Base-by-base conservation (phyloP, 2,113 vertebrate genomes). In the Furnarius figulus region DNA sequence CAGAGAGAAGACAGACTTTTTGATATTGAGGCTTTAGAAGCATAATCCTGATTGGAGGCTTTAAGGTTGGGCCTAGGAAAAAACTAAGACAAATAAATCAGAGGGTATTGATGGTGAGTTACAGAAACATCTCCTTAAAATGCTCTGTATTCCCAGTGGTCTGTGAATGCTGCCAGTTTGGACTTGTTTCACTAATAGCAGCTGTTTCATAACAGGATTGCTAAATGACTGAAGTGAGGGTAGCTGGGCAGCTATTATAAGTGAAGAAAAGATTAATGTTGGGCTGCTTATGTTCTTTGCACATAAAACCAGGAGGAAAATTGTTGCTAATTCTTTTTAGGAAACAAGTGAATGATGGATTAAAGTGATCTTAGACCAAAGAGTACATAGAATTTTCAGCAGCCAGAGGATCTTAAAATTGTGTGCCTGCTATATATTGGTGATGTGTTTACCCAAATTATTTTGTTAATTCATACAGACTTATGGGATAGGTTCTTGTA, bases 181-280 rank as follows among this genome's bases (percentile, higher is more conserved):
- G 70, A 85, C 21, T 50, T 76, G 33, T 75, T 77, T 86, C 68
- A 42, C 55, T 27, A 71, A 30, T 0, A 93, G 65, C 86, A 95
- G 83, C 90, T 95, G 91, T 95, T 95, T 80, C 28, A 6, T 75
- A 86, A 47, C 61, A 75, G 73, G 47, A 18, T 78, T 90, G 84
- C 67, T 95, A 81, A 80, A 67, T 61, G 61, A 30, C 56, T 95
- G 74, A 74, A 81, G 56, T 3, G 2, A 84, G 61, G 50, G 31
- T 70, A 85, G 66, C 35, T 58, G 72, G 72, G 61, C 88, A 90
- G 80, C 65, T 78, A 18, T 79, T 72, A 16, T 9, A 90, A 84
- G 46, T 84, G 59, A 71, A 82, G 75, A 11, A 61, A 82, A 92
- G n/a, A 49, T 90, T 88, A 31, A 50, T 13, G 6, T 25, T 78